Conservation (phyloP, 1,140 invertebrate genomes). For the Lithobius niger region DNA sequence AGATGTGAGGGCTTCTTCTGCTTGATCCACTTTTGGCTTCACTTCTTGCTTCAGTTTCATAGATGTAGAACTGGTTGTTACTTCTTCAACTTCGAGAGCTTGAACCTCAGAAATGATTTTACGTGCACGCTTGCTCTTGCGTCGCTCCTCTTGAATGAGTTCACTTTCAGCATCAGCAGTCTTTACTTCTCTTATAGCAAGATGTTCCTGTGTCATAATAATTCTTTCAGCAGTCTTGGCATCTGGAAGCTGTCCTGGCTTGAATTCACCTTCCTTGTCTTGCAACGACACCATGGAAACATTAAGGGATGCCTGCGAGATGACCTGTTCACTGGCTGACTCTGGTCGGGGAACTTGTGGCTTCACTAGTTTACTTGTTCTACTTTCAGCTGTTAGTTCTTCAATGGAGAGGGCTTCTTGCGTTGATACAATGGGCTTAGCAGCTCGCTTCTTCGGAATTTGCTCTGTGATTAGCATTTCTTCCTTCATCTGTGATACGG, state of each 20-base stretch:
- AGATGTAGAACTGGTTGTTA: background rate
- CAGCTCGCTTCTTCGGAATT: constrained; percentile 4
- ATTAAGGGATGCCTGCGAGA: background rate
- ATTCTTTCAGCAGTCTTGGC: constrained; percentile 6
- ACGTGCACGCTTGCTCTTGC: background rate
- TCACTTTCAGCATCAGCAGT: background rate
- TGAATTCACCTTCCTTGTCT: constrained; percentile 14
- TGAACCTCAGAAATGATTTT: constrained; percentile 1
- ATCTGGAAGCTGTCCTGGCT: background rate
- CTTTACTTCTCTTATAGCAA: background rate
- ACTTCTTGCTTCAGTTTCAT: constrained; percentile 15
- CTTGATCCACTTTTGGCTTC: constrained; percentile 34
- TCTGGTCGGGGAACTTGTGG: background rate
- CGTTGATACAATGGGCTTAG: constrained; percentile 10
- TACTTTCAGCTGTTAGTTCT: constrained; percentile 9
- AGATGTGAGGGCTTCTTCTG: constrained; percentile 36
- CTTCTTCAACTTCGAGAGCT: constrained; percentile 12
- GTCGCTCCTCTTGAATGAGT: background rate
- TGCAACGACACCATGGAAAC: background rate
- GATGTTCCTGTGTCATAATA: background rate
- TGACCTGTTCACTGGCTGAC: background rate
- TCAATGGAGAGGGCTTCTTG: constrained; percentile 14
- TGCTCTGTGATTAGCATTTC: background rate
- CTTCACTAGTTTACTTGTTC: constrained; percentile 6
- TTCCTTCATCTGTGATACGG: background rate